Base-by-base conservation (phyloP, 2,113 vertebrate species). In the Cyprinus carpio region DNA sequence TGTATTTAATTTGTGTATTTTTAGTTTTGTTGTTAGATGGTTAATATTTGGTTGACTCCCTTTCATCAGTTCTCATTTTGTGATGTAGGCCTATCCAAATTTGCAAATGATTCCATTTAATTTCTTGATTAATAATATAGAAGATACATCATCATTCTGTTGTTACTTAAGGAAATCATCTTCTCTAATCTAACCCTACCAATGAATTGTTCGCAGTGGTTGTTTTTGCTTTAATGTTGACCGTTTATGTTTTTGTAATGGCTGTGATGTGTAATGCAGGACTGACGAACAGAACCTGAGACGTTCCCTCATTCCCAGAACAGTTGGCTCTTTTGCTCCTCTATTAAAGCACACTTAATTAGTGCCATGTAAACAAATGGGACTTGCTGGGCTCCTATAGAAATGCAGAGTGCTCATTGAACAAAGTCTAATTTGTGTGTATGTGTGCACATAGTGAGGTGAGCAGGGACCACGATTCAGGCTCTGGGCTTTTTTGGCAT, bases 301-400 rank as follows among this genome's bases (percentile, higher is more conserved):
- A 58, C 31, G 9, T 65, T 49, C 71, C 29, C 56, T 65, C 18
- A 18, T 31, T 54, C 16, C 34, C 67, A 80, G 83, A 75, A 74
- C 49, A 79, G 84, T 88, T 90, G 60, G 15, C 81, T 58, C 65
- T 77, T 85, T 83, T 81, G 74, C 81, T 56, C 23, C 84, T 84
- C 43, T 49, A 85, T 87, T 81, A 87, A 72, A 82, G 84, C 49
- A 67, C 84, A 79, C 46, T 79, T 88, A 86, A 90, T 88, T 88
- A 87, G 65, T 37, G 27, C 72, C 81, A 58, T 87, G 84, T 88
- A 90, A 87, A 90, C 87, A 90, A 88, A 88, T 79, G 86, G 77
- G 86, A 87, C 56, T 87, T 86, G 49, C 82, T 27, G 65, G 27
- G 20, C 67, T 85, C 80, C 75, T 87, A 81, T 76, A 87, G 84